These are phyloP conservation scores for Chloebia gouldiae DNA, from an alignment of 2,113 vertebrate genomes.

Conservation along the genomic window DNA sequence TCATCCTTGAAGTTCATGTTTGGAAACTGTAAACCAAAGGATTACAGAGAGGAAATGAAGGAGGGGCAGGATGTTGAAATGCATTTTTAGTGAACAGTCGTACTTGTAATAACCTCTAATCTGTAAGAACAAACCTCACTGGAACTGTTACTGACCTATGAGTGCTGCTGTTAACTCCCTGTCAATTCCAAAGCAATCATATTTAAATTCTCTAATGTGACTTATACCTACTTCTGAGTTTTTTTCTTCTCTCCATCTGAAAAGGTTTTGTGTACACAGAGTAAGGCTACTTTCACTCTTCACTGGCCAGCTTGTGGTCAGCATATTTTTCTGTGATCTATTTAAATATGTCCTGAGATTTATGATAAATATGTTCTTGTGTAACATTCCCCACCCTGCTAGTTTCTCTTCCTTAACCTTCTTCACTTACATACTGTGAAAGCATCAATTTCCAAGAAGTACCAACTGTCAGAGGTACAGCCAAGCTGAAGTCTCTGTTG, in stretches of 20 bases:
- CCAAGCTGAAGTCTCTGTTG: not conserved
- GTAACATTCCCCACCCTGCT: not conserved
- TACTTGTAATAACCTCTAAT: conserved; percentile 4
- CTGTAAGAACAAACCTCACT: not conserved
- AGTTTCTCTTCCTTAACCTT: conserved; percentile 18
- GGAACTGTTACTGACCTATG: not conserved
- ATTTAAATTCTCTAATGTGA: not conserved
- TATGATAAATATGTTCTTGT: not conserved
- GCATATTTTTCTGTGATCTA: not conserved
- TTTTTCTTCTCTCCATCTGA: not conserved
- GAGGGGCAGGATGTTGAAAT: conserved; percentile 28
- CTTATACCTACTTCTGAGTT: not conserved
- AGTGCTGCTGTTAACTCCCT: not conserved
- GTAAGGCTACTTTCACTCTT: not conserved
- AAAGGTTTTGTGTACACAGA: not conserved
- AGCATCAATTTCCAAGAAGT: not conserved
- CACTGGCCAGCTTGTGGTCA: not conserved
- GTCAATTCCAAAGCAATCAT: not conserved
- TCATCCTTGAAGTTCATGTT: not conserved
- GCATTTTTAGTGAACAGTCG: not conserved
- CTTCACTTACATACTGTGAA: not conserved
- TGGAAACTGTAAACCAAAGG: not conserved
- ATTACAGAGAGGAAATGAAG: not conserved
- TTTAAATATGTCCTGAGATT: not conserved
- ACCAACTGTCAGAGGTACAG: not conserved